Percentiles rank a stretch among this genome's conserved stretches.
phyloP scores from a whole-genome alignment of 2,113 vertebrate species.

The Pachycephala philippinensis region DNA sequence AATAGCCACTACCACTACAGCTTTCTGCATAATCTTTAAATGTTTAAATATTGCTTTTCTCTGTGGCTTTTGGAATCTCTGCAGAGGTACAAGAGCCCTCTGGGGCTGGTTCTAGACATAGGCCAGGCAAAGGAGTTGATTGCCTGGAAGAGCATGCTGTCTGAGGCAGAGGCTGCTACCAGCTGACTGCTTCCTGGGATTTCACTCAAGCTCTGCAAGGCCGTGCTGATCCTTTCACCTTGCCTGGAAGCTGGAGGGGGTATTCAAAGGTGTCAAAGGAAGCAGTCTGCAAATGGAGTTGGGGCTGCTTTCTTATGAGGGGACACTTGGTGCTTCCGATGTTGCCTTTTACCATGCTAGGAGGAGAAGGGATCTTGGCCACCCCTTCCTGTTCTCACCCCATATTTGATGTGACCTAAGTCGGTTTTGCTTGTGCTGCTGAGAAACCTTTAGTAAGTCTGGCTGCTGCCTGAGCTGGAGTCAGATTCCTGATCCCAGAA shows the following conservation, averaged over 20 bases:
- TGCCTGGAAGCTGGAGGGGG: not conserved
- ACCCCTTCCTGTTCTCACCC: not conserved
- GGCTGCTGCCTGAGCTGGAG: not conserved
- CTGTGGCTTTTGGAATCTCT: not conserved
- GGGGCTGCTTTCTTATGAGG: not conserved
- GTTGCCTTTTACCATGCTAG: not conserved
- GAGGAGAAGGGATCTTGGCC: not conserved
- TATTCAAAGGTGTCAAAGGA: not conserved
- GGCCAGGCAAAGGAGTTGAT: not conserved
- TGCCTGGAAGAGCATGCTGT: not conserved
- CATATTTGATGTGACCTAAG: not conserved
- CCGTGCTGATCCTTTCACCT: not conserved
- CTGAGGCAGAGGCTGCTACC: not conserved
- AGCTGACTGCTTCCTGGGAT: not conserved
- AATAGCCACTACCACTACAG: not conserved
- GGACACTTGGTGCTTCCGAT: not conserved
- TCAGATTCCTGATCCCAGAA: not conserved
- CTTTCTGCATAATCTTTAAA: not conserved
- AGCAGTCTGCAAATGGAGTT: not conserved
- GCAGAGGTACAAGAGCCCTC: not conserved
- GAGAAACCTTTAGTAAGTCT: not conserved
- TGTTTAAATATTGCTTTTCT: not conserved
- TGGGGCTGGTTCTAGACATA: not conserved
- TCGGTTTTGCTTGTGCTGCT: not conserved
- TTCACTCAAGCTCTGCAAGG: not conserved